Base-by-base conservation (phyloP, 2,888 invertebrate genomes). In the Drosophila anomalipes region DNA sequence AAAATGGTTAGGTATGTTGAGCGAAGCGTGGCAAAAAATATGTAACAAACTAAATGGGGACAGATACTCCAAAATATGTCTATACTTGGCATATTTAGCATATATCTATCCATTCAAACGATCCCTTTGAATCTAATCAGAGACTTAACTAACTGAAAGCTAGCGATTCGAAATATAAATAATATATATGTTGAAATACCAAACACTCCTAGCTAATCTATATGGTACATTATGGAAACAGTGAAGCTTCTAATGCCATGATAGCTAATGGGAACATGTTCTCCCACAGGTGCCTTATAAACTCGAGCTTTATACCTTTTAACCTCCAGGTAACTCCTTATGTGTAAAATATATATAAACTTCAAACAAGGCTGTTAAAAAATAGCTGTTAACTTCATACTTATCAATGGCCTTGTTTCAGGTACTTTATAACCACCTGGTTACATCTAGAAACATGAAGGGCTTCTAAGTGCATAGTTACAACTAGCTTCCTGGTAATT, bases 1-100 rank as follows among this genome's bases (percentile, higher is more conserved):
- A 4, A 22, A 9, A 16, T 1, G 5, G 1, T 3, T 6, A 5
- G 4, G 5, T 3, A 0, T n/a, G 9, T 2, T 26, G 0, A 5
- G n/a, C 30, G 10, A 6, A 2, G 19, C 19, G 6, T n/a, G 4
- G 4, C 19, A 51, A 1, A 5, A 3, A 6, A 5, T 30, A 30
- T 30, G 51, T 6, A 28, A 30, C 6, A 19, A 3, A n/a, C 0
- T 6, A 30, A 30, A 12, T 47, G 3, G 19, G 1, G 4, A 6
- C 3, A 41, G 0, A n/a, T 14, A 22, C 22, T 22, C 4, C 22
- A 14, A 22, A 47, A 47, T 47, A 47, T 14, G 22, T 47, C 6
- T 14, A 22, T 47, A 22, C 7, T 14, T 22, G 12, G 12, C 6
- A 12, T 22, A 12, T 12, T 22, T 22, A 22, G 22, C 22, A 22